These are phyloP conservation scores for Alces alces DNA, from an alignment of 2,113 vertebrate species.

Conservation along the genomic window DNA sequence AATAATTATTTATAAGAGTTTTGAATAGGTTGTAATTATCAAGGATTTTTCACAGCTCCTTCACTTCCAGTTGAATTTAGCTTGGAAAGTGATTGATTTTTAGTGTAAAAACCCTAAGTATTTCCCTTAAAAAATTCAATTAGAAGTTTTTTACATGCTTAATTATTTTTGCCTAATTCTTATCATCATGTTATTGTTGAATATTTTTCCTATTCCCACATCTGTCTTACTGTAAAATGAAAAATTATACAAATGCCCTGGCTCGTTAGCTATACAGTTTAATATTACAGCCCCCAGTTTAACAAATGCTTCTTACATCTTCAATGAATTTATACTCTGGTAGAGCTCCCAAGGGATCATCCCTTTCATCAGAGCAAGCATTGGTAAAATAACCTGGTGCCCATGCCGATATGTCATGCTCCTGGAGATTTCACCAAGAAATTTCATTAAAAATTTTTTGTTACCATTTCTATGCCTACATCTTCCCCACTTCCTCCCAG, in stretches of 20 bases:
- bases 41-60: slow-evolving; percentile 26
- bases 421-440: background rate
- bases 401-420: background rate
- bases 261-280: background rate
- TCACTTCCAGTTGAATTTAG: slow-evolving; percentile 16
- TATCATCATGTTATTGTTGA: background rate
- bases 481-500: background rate
- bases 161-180: slow-evolving; percentile 52
- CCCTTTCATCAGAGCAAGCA: background rate
- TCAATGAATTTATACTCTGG: background rate
- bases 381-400: background rate
- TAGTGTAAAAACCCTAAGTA: background rate
- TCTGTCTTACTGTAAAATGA: background rate
- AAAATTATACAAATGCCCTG: background rate
- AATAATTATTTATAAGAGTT: background rate
- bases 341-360: background rate
- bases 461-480: background rate
- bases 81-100: slow-evolving; percentile 18
- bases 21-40: slow-evolving; percentile 27
- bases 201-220: background rate
- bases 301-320: background rate
- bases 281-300: background rate
- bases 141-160: slow-evolving; percentile 17
- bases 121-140: background rate
- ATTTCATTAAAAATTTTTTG: background rate